Conservation (phyloP, 2,113 vertebrate genomes). For the Petrocephalus zakoni region DNA sequence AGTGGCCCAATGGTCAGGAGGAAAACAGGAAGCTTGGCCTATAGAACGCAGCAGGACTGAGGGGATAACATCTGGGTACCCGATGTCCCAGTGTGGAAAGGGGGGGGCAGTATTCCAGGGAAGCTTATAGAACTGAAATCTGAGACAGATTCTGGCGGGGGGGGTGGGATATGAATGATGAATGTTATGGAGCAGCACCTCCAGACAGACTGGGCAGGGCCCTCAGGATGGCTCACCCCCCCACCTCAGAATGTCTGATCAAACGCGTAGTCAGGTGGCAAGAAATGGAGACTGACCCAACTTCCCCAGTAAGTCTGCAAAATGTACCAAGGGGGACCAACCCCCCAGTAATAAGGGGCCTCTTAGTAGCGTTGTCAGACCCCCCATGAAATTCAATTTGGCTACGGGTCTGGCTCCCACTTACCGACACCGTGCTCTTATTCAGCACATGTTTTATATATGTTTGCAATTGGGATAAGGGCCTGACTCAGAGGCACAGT, state of each 20-base stretch:
- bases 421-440: not conserved
- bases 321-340: no score
- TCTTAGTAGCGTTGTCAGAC: not conserved
- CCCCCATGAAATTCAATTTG: not conserved
- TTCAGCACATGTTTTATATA: not conserved
- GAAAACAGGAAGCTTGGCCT: constrained; percentile 22
- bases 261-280: not conserved
- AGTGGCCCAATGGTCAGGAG: not conserved
- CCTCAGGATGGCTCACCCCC: not conserved
- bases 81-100: not conserved
- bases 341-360: not conserved
- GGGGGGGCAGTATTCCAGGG: not conserved
- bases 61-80: constrained; percentile 6
- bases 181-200: not conserved
- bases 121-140: not conserved
- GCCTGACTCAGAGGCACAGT: not conserved
- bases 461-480: not conserved
- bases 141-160: not conserved
- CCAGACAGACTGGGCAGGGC: not conserved
- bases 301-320: no score
- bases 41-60: constrained; percentile 11
- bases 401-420: not conserved
- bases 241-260: not conserved
- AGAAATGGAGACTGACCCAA: not conserved
- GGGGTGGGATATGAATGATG: not conserved